Evolutionary conservation across 2,888 invertebrate species (phyloP).

Genomic region (Trichopria drosophilae): DNA sequence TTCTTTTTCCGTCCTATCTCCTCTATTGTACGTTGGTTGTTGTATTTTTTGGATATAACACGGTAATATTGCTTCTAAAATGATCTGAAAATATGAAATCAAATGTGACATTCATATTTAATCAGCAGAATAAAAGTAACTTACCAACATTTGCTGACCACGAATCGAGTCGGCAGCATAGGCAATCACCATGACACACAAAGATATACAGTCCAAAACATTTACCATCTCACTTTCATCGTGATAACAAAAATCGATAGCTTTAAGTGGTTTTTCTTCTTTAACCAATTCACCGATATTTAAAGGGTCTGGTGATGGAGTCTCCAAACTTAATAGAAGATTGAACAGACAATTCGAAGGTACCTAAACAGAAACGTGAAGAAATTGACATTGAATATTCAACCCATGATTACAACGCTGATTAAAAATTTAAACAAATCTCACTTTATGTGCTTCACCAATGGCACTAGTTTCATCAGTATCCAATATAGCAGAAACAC

Average conservation of each 20-base stretch:
- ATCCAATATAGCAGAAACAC: conserved; percentile 93
- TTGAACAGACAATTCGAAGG: conserved; percentile 92
- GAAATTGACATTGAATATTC: neutral
- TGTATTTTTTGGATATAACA: conserved; percentile 95
- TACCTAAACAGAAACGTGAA: conserved; percentile 61
- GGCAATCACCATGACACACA: conserved; percentile 98
- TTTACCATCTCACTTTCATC: conserved; percentile 97
- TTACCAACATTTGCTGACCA: conserved; percentile 88
- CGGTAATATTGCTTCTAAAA: conserved; percentile 94
- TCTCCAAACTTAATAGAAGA: conserved; percentile 86
- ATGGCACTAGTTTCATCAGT: conserved; percentile 84
- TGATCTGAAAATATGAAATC: conserved; percentile 67
- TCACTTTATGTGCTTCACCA: conserved; percentile 89
- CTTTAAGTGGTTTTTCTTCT: conserved; percentile 87
- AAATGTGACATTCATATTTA: conserved; percentile 14
- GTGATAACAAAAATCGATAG: conserved; percentile 98
- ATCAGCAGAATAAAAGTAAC: too few species aligned
- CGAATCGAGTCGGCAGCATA: conserved; percentile 94
- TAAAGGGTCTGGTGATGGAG: conserved; percentile 90
- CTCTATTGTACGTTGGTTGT: conserved; percentile 82
- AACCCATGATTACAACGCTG: neutral
- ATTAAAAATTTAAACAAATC: neutral
- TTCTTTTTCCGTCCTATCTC: conserved; percentile 91
- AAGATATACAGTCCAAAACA: conserved; percentile 94
- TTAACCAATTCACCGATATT: conserved; percentile 91